Evolutionary conservation across 2,113 vertebrate species (phyloP).

Genomic region (Entelurus aequoreus): DNA sequence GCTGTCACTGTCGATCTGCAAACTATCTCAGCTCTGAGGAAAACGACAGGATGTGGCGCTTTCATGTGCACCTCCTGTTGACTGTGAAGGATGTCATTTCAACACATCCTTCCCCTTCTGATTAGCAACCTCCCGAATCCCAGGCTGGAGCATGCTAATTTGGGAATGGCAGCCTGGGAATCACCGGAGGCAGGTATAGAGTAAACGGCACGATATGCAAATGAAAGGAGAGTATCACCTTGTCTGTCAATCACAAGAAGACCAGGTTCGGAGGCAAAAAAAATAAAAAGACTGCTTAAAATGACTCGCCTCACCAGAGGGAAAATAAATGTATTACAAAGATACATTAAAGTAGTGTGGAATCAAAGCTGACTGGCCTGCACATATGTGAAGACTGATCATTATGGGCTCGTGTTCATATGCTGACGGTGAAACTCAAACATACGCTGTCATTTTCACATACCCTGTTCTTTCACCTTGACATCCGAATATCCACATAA

Average conservation of each 20-base stretch:
- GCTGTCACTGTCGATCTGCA: slow-evolving; percentile 70
- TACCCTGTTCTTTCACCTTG: not conserved
- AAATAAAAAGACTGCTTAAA: slow-evolving; percentile 58
- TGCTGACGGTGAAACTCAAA: not conserved
- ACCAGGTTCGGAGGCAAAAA: slow-evolving; percentile 23
- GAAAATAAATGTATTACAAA: slow-evolving; percentile 24
- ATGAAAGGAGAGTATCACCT: slow-evolving; percentile 52
- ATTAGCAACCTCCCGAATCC: slow-evolving; percentile 63
- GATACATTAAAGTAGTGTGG: slow-evolving; percentile 44
- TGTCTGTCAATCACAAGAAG: slow-evolving; percentile 62
- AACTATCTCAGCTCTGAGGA: slow-evolving; percentile 56
- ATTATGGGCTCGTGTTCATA: slow-evolving; percentile 7
- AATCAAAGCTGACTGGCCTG: slow-evolving; percentile 44
- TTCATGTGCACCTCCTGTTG: slow-evolving; percentile 72
- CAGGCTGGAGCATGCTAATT: slow-evolving; percentile 68
- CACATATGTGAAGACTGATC: slow-evolving; percentile 37
- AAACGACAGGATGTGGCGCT: slow-evolving; percentile 61
- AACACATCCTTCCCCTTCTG: slow-evolving; percentile 61
- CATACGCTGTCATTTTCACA: not conserved
- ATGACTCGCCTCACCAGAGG: slow-evolving; percentile 33
- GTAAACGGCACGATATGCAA: slow-evolving; percentile 58
- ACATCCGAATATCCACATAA: not conserved
- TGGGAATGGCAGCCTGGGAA: slow-evolving; percentile 62
- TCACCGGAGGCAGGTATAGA: slow-evolving; percentile 54
- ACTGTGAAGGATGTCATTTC: slow-evolving; percentile 72